These are phyloP conservation scores for Rhinatrema bivittatum DNA, from an alignment of 2,797 vertebrate genomes.

Conservation along the genomic window DNA sequence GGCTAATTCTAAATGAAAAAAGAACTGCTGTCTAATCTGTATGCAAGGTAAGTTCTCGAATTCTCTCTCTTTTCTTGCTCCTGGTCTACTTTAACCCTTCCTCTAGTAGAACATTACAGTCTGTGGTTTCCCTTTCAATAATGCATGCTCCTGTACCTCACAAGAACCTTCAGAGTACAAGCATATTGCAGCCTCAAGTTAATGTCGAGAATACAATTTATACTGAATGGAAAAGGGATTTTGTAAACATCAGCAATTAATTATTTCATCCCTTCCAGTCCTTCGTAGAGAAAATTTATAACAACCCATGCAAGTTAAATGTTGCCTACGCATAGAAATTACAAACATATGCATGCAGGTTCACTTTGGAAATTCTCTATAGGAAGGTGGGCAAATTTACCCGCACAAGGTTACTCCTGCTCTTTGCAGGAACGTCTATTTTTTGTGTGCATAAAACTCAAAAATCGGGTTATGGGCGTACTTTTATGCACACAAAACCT, in stretches of 20 bases:
- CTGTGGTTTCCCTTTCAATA: conserved; percentile 26
- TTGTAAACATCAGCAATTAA: conserved; percentile 74
- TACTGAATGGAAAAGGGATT: conserved; percentile 63
- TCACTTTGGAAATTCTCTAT: too few species aligned
- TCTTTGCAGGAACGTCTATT: too few species aligned
- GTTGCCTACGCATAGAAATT: too few species aligned
- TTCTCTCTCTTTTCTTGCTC: not conserved
- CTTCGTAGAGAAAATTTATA: too few species aligned
- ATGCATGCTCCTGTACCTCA: conserved; percentile 26
- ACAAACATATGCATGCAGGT: too few species aligned
- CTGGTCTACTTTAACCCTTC: conserved; percentile 24
- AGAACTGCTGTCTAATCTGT: not conserved
- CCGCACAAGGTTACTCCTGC: too few species aligned
- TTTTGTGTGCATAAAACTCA: too few species aligned
- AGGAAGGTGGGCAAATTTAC: too few species aligned
- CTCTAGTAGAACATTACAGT: conserved; percentile 25
- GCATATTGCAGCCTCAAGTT: conserved; percentile 30
- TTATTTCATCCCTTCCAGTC: conserved; percentile 79
- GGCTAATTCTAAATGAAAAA: too few species aligned
- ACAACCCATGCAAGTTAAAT: too few species aligned
- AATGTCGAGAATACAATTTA: conserved; percentile 62
- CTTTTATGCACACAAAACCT: too few species aligned
- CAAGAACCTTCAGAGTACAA: conserved; percentile 21
- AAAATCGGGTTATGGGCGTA: too few species aligned
- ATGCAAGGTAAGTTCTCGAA: not conserved